Conservation (phyloP, 2,113 vertebrate genomes). For the Dissostichus mawsoni region DNA sequence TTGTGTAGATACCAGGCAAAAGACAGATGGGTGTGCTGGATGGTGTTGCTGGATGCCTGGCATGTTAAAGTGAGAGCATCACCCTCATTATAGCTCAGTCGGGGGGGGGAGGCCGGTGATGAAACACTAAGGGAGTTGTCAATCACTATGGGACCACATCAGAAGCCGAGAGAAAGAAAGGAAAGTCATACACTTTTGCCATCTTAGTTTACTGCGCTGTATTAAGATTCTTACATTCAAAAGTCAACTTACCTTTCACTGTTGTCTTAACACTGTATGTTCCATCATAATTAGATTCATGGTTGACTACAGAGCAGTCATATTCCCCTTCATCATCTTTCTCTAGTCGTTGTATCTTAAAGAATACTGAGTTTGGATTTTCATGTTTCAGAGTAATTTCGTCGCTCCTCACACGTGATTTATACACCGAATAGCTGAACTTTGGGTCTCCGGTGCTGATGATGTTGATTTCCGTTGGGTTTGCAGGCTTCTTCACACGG, state of each 20-base stretch:
- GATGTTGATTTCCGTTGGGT: conserved; percentile 59
- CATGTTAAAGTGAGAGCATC: conserved; percentile 85
- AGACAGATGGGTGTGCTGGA: conserved; percentile 92
- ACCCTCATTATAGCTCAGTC: conserved; percentile 77
- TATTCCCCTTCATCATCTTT: conserved; percentile 84
- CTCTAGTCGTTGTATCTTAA: conserved; percentile 80
- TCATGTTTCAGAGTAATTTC: conserved; percentile 77
- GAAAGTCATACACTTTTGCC: background rate
- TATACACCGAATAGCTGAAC: conserved; percentile 71
- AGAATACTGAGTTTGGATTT: conserved; percentile 68
- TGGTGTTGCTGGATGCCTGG: conserved; percentile 86
- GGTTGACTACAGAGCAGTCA: conserved; percentile 86
- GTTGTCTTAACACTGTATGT: conserved; percentile 82
- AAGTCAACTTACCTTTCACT: conserved; percentile 83
- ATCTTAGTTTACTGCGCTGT: background rate
- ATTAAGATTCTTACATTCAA: background rate
- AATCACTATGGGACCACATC: conserved; percentile 83
- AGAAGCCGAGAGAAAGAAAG: conserved; percentile 20
- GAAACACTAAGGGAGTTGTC: conserved; percentile 86
- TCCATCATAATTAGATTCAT: conserved; percentile 70
- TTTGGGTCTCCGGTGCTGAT: conserved; percentile 62
- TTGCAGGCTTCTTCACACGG: conserved; percentile 59
- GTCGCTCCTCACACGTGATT: background rate
- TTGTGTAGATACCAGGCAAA: conserved; percentile 86
- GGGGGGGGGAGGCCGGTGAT: conserved; percentile 60